Percentiles rank a stretch among this genome's conserved stretches.
These are phyloP conservation scores for Aepyceros melampus DNA, from an alignment of 2,113 vertebrate species.

Conservation along the genomic window DNA sequence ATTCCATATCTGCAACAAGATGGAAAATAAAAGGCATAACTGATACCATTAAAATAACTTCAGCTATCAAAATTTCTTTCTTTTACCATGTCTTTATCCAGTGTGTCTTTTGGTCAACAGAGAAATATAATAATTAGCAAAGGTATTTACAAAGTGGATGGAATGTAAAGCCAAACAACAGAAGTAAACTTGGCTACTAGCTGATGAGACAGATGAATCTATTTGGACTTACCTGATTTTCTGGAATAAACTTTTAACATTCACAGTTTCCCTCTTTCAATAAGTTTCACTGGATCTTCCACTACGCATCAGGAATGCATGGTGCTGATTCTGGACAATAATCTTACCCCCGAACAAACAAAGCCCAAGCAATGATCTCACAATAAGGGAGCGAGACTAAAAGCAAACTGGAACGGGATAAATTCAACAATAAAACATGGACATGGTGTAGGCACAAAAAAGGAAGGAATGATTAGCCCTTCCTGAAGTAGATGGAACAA, in stretches of 20 bases:
- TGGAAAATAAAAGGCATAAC: neutral
- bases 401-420: neutral
- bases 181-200: neutral
- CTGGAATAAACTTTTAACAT: neutral
- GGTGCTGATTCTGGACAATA: neutral
- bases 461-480: neutral
- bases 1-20: slow-evolving; percentile 88
- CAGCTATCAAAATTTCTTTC: slow-evolving; percentile 17
- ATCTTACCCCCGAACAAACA: neutral
- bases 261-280: neutral
- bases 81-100: neutral
- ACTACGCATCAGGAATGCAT: neutral
- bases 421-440: neutral
- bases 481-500: neutral
- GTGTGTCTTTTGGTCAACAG: neutral
- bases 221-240: neutral
- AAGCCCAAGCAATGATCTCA: neutral
- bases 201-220: neutral
- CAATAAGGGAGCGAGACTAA: neutral
- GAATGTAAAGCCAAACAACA: neutral
- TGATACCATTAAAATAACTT: slow-evolving; percentile 4
- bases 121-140: slow-evolving; percentile 7
- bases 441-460: neutral
- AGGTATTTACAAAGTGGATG: neutral
- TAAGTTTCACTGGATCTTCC: neutral